phyloP scores from a whole-genome alignment of 2,113 vertebrate species.

The Toxotes chatareus region DNA sequence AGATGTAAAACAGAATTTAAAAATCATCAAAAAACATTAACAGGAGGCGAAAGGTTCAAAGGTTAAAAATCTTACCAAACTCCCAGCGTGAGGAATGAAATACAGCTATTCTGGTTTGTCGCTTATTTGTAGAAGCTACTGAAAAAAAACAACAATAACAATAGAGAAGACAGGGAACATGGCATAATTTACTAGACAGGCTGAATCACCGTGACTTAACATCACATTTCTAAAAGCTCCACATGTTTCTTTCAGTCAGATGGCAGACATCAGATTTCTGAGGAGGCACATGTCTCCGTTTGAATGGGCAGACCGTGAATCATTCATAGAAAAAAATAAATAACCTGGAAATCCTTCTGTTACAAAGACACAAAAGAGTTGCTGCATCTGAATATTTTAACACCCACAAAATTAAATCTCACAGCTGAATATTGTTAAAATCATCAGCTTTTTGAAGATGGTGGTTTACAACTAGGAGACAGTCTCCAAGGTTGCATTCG shows the following conservation, averaged over 20 bases:
- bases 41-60: too few relatives aligned
- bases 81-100: too few relatives aligned
- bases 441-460: background rate
- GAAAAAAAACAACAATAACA: too few relatives aligned
- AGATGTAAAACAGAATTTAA: background rate
- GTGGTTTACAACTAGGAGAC: background rate
- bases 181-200: background rate
- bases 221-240: background rate
- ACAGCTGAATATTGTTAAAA: background rate
- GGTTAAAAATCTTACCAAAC: too few relatives aligned
- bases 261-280: constrained; percentile 3
- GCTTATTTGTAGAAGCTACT: background rate
- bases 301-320: background rate
- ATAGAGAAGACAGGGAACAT: background rate
- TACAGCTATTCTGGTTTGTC: background rate
- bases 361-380: background rate
- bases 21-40: too few relatives aligned
- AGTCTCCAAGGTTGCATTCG: background rate
- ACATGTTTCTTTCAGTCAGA: constrained; percentile 7
- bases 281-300: background rate
- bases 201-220: constrained; percentile 1
- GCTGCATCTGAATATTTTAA: background rate
- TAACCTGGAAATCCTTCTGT: background rate
- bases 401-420: constrained; percentile 7
- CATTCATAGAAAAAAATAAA: constrained; percentile 11